These are phyloP conservation scores for Abrostola tripartita DNA, from an alignment of 2,888 invertebrate genomes.

Conservation along the genomic window DNA sequence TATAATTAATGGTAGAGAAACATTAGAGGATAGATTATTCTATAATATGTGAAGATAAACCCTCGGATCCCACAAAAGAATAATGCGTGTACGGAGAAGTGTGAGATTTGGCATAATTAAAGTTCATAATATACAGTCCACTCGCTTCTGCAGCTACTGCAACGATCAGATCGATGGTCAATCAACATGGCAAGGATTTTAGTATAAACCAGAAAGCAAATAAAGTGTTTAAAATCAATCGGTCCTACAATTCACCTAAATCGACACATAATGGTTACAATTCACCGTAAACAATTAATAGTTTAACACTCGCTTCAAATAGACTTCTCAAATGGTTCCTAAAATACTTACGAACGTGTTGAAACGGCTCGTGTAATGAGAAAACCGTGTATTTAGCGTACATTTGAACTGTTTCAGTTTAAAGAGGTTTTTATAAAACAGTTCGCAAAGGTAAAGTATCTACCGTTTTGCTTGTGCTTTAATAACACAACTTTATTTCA, in stretches of 20 bases:
- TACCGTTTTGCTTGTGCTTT: not conserved
- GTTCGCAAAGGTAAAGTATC: not conserved
- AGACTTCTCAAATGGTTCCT: not conserved
- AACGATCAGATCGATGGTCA: too few relatives aligned
- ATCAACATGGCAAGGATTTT: too few relatives aligned
- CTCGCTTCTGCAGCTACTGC: too few relatives aligned
- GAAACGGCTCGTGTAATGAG: conserved; percentile 30
- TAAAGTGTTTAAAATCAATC: too few relatives aligned
- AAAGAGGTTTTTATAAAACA: conserved; percentile 11
- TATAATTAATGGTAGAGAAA: too few relatives aligned
- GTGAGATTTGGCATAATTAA: too few relatives aligned
- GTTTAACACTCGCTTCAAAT: not conserved
- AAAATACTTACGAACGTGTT: conserved; percentile 20
- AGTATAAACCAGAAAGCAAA: too few relatives aligned
- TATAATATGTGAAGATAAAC: not conserved
- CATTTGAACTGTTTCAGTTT: conserved; percentile 16
- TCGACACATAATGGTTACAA: not conserved
- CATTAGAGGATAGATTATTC: too few relatives aligned
- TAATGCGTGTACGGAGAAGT: too few relatives aligned
- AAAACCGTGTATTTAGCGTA: conserved; percentile 10
- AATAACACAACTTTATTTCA: not conserved
- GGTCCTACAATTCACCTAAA: not conserved
- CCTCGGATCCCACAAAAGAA: too few relatives aligned
- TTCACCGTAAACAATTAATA: not conserved
- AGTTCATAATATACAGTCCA: too few relatives aligned